Evolutionary conservation across 2,888 invertebrate species (phyloP), one percentile per base, ranked within the genome.

Genomic region (Rotaria magnacalcarata): DNA sequence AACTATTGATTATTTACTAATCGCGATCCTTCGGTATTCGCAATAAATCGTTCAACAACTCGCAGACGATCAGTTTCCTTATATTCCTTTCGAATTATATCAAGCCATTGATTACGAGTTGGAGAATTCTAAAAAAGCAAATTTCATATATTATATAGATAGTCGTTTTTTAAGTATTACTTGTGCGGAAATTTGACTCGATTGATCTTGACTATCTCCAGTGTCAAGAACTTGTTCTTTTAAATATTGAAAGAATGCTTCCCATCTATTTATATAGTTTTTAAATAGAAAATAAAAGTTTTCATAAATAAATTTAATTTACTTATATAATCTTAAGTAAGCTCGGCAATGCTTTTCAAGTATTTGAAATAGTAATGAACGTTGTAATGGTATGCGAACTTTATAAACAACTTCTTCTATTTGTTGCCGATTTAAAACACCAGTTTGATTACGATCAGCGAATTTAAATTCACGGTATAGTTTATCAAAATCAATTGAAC

Each of bases 361-460:
- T 58, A 86, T 85, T 85, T 85, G 85, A 85, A 85, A 86, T 24
- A 86, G 85, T 11, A 86, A 60, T 50, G 86, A 86, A 24, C 86
- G 43, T 85, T 86, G 86, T 52, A 86, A 75, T 47, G 86, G 86
- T n/a, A 86, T 60, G 27, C 86, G 74, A 85, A 75, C 85, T 85
- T 85, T 86, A 84, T 86, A 86, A 21, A 86, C 80, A 80, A 85
- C 86, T 58, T 86, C 86, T 85, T 86, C 86, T 47, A 86, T 86
- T 47, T 86, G 85, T 58, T 85, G 74, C 47, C 75, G 85, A 41
- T 85, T 86, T 34, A 86, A 84, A 24, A 86, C 47, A 80, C 80
- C 80, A 47, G 2, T 80, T 80, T 80, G 80, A 47, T 24, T 47
- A n/a, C 80, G 24, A 80, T 80, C 80, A 8, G n/a, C 47, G 10